These are phyloP conservation scores for Cariama cristata DNA, from an alignment of 2,113 vertebrate genomes.

Conservation along the genomic window DNA sequence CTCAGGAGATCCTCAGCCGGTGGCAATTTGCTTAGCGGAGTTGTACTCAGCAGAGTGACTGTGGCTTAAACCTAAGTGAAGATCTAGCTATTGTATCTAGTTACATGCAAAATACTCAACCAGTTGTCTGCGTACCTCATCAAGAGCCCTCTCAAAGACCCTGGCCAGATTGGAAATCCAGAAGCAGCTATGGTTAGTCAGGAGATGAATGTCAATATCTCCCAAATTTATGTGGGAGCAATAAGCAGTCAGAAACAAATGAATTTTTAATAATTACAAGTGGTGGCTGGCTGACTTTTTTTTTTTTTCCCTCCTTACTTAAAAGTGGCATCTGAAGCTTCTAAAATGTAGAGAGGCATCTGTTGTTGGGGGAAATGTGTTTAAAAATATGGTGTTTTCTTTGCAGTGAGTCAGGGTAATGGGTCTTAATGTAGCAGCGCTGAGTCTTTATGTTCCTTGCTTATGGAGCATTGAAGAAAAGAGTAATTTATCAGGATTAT, in stretches of 20 bases:
- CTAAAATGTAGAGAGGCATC: background rate
- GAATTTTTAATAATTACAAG: constrained; percentile 3
- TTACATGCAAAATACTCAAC: background rate
- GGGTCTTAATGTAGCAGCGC: background rate
- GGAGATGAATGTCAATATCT: background rate
- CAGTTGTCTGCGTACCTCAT: background rate
- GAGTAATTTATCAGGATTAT: constrained; percentile 11
- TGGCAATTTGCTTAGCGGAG: background rate
- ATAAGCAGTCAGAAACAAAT: background rate
- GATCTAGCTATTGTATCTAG: background rate
- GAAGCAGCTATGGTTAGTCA: background rate
- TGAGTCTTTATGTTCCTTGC: background rate
- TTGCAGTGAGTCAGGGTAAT: background rate
- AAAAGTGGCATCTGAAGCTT: background rate
- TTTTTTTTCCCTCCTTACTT: background rate
- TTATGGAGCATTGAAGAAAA: background rate
- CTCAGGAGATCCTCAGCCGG: background rate
- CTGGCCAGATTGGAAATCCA: background rate
- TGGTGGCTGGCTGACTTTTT: background rate
- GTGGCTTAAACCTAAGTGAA: background rate
- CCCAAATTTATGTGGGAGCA: background rate
- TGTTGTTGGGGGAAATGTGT: background rate
- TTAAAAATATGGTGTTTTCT: constrained; percentile 17
- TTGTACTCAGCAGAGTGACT: background rate
- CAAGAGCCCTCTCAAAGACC: background rate